Evolutionary conservation across 2,113 vertebrate genomes (phyloP).

Genomic region (Tachuris rubrigastra): DNA sequence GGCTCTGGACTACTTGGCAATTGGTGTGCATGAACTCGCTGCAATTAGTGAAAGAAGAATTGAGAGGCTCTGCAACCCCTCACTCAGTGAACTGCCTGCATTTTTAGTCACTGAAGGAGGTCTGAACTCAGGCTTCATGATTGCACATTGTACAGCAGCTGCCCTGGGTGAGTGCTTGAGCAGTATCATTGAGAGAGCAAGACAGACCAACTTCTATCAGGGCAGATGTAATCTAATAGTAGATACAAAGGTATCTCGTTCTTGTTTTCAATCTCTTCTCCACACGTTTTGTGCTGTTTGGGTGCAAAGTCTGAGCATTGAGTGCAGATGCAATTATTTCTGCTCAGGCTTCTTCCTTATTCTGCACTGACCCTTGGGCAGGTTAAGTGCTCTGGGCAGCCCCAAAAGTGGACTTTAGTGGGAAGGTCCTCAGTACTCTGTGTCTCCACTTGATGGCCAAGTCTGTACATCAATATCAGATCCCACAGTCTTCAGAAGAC

Average conservation of each 20-base stretch:
- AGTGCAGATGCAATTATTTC: background rate
- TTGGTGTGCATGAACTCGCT: constrained; percentile 93
- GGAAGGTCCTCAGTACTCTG: background rate
- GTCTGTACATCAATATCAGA: background rate
- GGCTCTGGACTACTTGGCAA: constrained; percentile 90
- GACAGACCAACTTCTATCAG: background rate
- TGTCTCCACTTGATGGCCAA: background rate
- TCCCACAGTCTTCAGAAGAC: background rate
- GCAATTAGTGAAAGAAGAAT: constrained; percentile 95
- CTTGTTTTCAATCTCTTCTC: background rate
- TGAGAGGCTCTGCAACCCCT: constrained; percentile 94
- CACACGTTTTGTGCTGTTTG: background rate
- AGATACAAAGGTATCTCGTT: background rate
- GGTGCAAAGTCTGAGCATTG: accelerated
- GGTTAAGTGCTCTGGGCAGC: background rate
- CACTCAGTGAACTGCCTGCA: constrained; percentile 92
- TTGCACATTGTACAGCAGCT: constrained; percentile 96
- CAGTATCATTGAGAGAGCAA: background rate
- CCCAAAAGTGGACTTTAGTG: background rate
- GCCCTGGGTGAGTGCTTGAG: constrained; percentile 83
- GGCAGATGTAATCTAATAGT: background rate
- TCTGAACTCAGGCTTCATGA: constrained; percentile 99
- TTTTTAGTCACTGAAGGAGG: constrained; percentile 97
- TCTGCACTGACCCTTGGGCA: background rate
- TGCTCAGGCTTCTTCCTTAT: background rate